Percentiles rank a stretch among this genome's conserved stretches.
Conservation (phyloP, 2,797 vertebrate genomes). For the Bryconaethiops microstoma region DNA sequence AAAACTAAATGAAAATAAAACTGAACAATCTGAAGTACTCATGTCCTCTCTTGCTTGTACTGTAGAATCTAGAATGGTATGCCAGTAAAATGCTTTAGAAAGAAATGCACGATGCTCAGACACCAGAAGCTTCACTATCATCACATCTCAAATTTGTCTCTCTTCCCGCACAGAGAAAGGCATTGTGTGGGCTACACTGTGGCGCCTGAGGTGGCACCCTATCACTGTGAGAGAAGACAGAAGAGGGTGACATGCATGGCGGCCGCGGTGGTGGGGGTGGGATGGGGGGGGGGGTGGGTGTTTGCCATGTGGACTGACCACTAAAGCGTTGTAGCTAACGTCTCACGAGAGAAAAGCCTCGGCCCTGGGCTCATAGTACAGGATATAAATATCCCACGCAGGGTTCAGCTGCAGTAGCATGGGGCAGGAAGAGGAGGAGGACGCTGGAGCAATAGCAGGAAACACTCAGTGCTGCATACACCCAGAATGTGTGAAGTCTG, state of each 20-base stretch:
- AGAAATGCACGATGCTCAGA: slow-evolving; percentile 11
- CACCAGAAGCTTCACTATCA: slow-evolving; percentile 24
- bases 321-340: slow-evolving; percentile 34
- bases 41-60: not conserved
- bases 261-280: not conserved
- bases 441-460: slow-evolving; percentile 47
- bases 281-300: slow-evolving; percentile 4
- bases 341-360: slow-evolving; percentile 43
- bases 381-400: slow-evolving; percentile 58
- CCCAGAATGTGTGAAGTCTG: slow-evolving; percentile 51
- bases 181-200: slow-evolving; percentile 37
- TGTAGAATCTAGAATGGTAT: not conserved
- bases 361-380: slow-evolving; percentile 26
- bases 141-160: slow-evolving; percentile 37
- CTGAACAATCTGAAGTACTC: too few relatives aligned
- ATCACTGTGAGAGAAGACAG: slow-evolving; percentile 42
- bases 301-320: slow-evolving; percentile 52
- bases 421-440: slow-evolving; percentile 58
- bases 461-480: slow-evolving; percentile 55
- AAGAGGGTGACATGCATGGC: slow-evolving; percentile 30
- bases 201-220: slow-evolving; percentile 50
- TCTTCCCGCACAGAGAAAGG: slow-evolving; percentile 30
- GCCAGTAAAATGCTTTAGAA: not conserved
- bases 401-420: slow-evolving; percentile 61
- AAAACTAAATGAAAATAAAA: too few relatives aligned